A percentile compares a stretch with the other conserved stretches of the same genome.
These are phyloP conservation scores for Pluvianellus socialis DNA, from an alignment of 2,113 vertebrate genomes.

Conservation along the genomic window DNA sequence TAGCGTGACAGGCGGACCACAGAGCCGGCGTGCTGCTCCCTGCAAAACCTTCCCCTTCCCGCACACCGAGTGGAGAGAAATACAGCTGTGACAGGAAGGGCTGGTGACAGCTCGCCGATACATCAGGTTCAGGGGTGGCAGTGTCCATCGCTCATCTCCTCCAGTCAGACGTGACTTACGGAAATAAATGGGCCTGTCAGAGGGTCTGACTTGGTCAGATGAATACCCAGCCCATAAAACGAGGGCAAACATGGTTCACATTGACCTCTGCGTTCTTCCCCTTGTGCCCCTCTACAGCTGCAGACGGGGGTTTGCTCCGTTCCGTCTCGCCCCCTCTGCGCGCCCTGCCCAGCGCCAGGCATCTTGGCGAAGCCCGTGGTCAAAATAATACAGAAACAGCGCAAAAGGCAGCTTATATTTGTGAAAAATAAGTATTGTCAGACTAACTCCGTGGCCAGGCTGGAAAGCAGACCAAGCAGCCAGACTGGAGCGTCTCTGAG, in stretches of 20 bases:
- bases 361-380: background rate
- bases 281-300: background rate
- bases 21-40: background rate
- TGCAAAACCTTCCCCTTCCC: background rate
- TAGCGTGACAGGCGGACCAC: accelerated
- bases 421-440: background rate
- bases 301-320: background rate
- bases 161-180: background rate
- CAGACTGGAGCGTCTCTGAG: background rate
- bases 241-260: accelerated
- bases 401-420: background rate
- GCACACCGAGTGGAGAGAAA: accelerated
- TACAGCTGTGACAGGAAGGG: background rate
- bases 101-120: background rate
- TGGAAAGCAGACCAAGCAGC: background rate
- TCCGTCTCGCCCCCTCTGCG: accelerated
- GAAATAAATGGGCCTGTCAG: background rate
- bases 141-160: background rate
- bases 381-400: background rate
- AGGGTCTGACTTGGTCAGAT: background rate
- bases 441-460: background rate
- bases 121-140: background rate
- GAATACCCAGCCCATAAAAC: background rate
- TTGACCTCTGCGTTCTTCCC: accelerated
- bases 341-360: background rate